Conservation (phyloP, 1,140 invertebrate species). For the Brachionus manjavacas region DNA sequence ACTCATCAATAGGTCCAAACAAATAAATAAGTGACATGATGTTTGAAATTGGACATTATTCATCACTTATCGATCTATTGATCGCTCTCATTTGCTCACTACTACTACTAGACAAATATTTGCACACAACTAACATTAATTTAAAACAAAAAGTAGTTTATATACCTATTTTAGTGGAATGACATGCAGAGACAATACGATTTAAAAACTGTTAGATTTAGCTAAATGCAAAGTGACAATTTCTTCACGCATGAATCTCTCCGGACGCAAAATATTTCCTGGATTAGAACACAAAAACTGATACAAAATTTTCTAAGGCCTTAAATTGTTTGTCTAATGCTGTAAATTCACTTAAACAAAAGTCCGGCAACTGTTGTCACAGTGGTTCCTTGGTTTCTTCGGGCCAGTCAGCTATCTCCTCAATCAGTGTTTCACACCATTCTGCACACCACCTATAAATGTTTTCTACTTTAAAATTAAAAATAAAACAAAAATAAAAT, state of each 20-base stretch:
- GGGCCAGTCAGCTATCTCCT: no score
- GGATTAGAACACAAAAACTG: neutral
- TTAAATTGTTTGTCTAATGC: neutral
- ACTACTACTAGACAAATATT: neutral
- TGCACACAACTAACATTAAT: neutral
- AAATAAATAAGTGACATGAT: constrained; percentile 25
- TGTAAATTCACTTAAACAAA: neutral
- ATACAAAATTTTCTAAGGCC: neutral
- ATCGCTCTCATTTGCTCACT: neutral
- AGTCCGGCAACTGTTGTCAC: neutral
- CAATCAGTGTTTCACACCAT: no score
- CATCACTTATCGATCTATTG: constrained; percentile 25
- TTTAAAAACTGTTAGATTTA: neutral
- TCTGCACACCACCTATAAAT: no score
- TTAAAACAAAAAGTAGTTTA: neutral
- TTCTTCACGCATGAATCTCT: neutral
- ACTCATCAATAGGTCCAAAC: neutral
- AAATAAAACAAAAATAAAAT: no score
- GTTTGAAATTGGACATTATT: neutral
- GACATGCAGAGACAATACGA: neutral
- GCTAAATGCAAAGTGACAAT: neutral
- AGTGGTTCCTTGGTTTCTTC: no score
- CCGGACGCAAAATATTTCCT: neutral
- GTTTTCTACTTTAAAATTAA: no score
- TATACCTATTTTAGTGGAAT: neutral